These are phyloP conservation scores for Pseudachorutes palmiensis DNA, from an alignment of 1,140 invertebrate genomes.

Conservation along the genomic window DNA sequence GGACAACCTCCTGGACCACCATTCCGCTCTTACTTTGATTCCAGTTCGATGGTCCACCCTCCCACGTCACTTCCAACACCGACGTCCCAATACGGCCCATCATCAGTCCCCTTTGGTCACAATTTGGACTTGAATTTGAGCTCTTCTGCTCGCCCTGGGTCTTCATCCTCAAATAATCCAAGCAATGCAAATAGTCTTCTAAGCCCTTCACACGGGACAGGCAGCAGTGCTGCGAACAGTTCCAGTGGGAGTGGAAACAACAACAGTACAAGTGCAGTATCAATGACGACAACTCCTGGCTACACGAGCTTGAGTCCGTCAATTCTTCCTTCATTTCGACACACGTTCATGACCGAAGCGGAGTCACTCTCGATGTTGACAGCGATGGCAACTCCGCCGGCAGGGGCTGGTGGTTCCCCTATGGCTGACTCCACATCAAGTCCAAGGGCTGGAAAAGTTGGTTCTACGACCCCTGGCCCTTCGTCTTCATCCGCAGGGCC, in stretches of 20 bases:
- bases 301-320: conserved; percentile 40
- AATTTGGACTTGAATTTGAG: conserved; percentile 7
- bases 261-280: conserved; percentile 26
- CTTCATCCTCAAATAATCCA: neutral
- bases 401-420: conserved; percentile 20
- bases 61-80: neutral
- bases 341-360: conserved; percentile 38
- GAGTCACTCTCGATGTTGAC: conserved; percentile 30
- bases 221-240: conserved; percentile 5
- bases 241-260: conserved; percentile 20
- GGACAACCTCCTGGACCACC: neutral
- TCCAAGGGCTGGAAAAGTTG: conserved; percentile 26
- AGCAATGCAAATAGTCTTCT: neutral
- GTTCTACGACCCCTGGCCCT: neutral
- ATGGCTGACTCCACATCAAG: conserved; percentile 33
- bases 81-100: conserved; percentile 21
- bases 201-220: conserved; percentile 9
- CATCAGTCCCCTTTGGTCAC: conserved; percentile 18
- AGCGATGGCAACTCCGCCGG: conserved; percentile 17
- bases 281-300: conserved; percentile 40
- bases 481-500: conserved; percentile 13
- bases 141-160: neutral
- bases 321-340: conserved; percentile 37
- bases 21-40: conserved; percentile 43
- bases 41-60: conserved; percentile 13